Conservation (phyloP, 1,140 invertebrate species). For the Apolygus lucorum region DNA sequence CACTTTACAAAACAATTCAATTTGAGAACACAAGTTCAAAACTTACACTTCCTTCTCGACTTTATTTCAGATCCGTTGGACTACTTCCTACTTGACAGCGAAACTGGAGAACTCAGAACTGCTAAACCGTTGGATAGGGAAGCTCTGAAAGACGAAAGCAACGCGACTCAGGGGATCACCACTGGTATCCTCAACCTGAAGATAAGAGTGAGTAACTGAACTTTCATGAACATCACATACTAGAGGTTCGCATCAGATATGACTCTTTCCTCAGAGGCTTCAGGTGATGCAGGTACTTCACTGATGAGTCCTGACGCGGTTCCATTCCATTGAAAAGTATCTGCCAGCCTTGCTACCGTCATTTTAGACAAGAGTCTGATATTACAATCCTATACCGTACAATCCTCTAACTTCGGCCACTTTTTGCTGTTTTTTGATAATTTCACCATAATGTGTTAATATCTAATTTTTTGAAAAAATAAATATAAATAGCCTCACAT, state of each 20-base stretch:
- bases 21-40: not conserved
- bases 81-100: slow-evolving; percentile 70
- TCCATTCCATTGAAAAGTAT: no score
- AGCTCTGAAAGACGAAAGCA: slow-evolving; percentile 51
- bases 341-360: no score
- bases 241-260: not conserved
- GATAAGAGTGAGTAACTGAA: slow-evolving; percentile 48
- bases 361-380: no score
- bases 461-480: no score
- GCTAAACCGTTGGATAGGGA: slow-evolving; percentile 77
- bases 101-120: slow-evolving; percentile 68
- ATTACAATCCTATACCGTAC: no score
- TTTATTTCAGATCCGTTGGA: slow-evolving; percentile 65
- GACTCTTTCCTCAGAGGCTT: no score
- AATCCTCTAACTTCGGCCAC: no score
- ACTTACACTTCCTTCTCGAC: not conserved
- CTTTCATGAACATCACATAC: not conserved
- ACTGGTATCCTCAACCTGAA: slow-evolving; percentile 66
- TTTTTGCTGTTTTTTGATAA: no score
- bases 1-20: not conserved
- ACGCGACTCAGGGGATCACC: slow-evolving; percentile 36
- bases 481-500: no score
- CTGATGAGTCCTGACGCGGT: no score
- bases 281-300: no score
- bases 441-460: no score